phyloP scores from a whole-genome alignment of 2,113 vertebrate species.

The Poeciliopsis prolifica region DNA sequence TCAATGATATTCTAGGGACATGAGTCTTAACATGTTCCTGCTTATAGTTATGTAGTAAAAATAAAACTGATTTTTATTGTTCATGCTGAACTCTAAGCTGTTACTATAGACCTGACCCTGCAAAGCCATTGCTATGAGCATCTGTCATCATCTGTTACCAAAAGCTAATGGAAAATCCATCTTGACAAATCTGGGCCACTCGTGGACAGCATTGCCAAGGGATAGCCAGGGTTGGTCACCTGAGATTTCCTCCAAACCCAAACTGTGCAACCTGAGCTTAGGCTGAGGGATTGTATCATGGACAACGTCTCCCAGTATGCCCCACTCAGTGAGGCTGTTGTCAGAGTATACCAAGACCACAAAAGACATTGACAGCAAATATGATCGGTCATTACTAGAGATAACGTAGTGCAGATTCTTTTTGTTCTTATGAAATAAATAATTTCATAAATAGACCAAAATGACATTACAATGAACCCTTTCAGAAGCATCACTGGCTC shows the following conservation, averaged over 20 bases:
- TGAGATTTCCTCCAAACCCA: conserved; percentile 82
- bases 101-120: not conserved
- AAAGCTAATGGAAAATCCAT: conserved; percentile 79
- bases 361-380: conserved; percentile 44
- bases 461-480: conserved; percentile 3
- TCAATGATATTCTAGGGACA: not conserved
- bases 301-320: conserved; percentile 72
- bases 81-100: conserved; percentile 6
- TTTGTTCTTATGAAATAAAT: conserved; percentile 37
- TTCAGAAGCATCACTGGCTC: conserved; percentile 8
- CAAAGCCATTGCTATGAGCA: conserved; percentile 32
- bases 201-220: conserved; percentile 75
- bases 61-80: not conserved
- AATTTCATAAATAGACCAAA: conserved; percentile 12
- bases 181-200: conserved; percentile 80
- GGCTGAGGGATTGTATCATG: conserved; percentile 79
- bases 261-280: conserved; percentile 74
- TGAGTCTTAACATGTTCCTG: not conserved
- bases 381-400: conserved; percentile 39
- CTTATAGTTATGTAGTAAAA: not conserved
- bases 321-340: conserved; percentile 54
- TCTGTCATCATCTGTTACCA: conserved; percentile 53
- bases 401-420: conserved; percentile 37
- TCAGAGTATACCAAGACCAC: conserved; percentile 55
- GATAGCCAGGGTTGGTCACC: conserved; percentile 76